phyloP scores from a whole-genome alignment of 2,888 invertebrate genomes.

The Copidosoma aretas region DNA sequence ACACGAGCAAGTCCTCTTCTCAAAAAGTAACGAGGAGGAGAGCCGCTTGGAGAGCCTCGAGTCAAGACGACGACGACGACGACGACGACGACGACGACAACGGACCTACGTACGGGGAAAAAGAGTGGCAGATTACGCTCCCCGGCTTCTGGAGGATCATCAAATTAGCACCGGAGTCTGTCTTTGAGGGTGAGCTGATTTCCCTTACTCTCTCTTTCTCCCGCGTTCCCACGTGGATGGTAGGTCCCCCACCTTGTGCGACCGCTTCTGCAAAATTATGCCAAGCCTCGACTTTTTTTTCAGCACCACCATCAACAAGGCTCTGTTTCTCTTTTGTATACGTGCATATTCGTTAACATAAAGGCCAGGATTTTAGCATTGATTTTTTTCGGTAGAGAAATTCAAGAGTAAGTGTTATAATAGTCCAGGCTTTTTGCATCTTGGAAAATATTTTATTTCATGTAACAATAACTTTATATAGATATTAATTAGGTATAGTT shows the following conservation, averaged over 20 bases:
- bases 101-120: slow-evolving; percentile 40
- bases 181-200: slow-evolving; percentile 53
- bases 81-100: slow-evolving; percentile 34
- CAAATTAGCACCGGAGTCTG: slow-evolving; percentile 62
- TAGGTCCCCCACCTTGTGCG: slow-evolving; percentile 11
- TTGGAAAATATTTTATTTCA: too few species aligned
- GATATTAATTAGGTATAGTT: too few species aligned
- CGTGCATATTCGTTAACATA: too few species aligned
- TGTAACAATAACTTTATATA: too few species aligned
- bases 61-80: slow-evolving; percentile 31
- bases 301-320: neutral
- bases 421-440: too few species aligned
- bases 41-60: neutral
- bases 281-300: neutral
- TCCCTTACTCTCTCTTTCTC: slow-evolving; percentile 17
- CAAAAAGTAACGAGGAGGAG: slow-evolving; percentile 31
- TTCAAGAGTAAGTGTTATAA: too few species aligned
- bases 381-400: too few species aligned
- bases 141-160: slow-evolving; percentile 60
- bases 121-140: slow-evolving; percentile 59
- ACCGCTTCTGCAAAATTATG: slow-evolving; percentile 5
- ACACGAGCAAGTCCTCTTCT: slow-evolving; percentile 14
- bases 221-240: slow-evolving; percentile 40
- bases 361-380: too few species aligned
- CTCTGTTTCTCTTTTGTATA: neutral